phyloP scores from a whole-genome alignment of 1,140 invertebrate species.

The Pomacea maculata region DNA sequence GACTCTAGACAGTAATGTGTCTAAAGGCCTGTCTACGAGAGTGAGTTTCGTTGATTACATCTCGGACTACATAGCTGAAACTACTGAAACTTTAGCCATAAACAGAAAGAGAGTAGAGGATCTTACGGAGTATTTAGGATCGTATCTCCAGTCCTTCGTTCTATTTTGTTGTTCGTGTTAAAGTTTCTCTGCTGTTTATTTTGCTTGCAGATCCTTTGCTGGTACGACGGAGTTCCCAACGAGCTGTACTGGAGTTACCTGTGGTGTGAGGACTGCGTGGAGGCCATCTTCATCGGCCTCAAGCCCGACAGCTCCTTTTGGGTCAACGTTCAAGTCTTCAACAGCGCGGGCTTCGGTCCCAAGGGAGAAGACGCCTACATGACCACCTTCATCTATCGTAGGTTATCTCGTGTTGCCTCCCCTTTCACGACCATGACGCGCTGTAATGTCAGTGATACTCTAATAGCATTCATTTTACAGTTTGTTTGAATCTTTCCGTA shows the following conservation, averaged over 20 bases:
- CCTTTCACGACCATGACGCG: not conserved
- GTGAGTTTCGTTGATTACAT: not conserved
- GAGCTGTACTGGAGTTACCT: constrained; percentile 35
- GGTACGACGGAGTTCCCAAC: constrained; percentile 34
- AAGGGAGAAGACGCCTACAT: constrained; percentile 74
- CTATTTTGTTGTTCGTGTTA: too few relatives aligned
- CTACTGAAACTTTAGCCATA: too few relatives aligned
- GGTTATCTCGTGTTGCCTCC: constrained; percentile 2
- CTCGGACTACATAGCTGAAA: too few relatives aligned
- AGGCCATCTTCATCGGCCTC: constrained; percentile 88
- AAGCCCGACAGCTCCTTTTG: constrained; percentile 92
- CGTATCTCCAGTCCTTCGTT: not conserved
- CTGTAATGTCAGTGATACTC: too few relatives aligned
- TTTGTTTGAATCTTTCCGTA: not conserved
- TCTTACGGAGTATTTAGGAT: too few relatives aligned
- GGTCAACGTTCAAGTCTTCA: constrained; percentile 95
- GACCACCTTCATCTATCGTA: constrained; percentile 29
- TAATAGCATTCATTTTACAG: not conserved
- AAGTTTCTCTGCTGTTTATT: not conserved
- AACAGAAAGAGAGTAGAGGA: too few relatives aligned
- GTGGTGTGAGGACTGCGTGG: constrained; percentile 40
- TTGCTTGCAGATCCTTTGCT: constrained; percentile 58
- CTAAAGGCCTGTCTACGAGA: not conserved
- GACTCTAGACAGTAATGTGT: not conserved
- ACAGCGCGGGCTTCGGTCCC: constrained; percentile 92